Evolutionary conservation across 2,797 vertebrate genomes (phyloP), one percentile per base, ranked within the genome.

Genomic region (Phoxinus dragarum): DNA sequence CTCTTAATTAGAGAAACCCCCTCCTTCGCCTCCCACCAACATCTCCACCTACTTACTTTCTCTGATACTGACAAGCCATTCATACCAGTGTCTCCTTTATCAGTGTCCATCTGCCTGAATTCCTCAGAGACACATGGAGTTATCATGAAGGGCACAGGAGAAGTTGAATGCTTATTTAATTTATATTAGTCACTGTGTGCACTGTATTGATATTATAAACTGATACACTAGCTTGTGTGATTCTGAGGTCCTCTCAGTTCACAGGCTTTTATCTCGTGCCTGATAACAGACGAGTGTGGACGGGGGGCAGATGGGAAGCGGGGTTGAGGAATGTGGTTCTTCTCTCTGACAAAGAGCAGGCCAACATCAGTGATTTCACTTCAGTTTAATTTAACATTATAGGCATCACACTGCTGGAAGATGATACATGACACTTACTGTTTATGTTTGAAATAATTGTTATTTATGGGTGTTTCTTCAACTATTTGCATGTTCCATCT

Each of bases 231-330:
- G 36, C 19, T 75, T 56, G 34, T 73, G 52, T n/a, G 56, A 74
- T 36, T 72, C 75, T 80, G 40, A 56, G 44, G 69, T 81, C 61
- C 76, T 89, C 23, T 80, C 66, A 47, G 47, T 72, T 47, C 76
- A 68, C 67, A 68, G 61, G 80, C 44, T 86, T 71, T 86, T 82
- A 76, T 89, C 59, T 75, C 23, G 17, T 42, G 72, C 67, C 61
- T 82, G 85, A 81, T 64, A 83, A 40, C 49, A 78, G 82, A 87
- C 38, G 66, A 87, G 83, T 21, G 52, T 76, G 73, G 87, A 86
- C 17, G 78, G 83, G 83, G 49, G 7, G 49, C 72, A 56, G 79
- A 66, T 21, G 56, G 44, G 40, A 74, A 84, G 78, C 52, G 38
- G 31, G 31, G 64, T 17, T 10, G 9, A 77, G 84, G 86, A 87